Evolutionary conservation across 2,888 invertebrate genomes (phyloP).

Genomic region (Ischnura elegans): DNA sequence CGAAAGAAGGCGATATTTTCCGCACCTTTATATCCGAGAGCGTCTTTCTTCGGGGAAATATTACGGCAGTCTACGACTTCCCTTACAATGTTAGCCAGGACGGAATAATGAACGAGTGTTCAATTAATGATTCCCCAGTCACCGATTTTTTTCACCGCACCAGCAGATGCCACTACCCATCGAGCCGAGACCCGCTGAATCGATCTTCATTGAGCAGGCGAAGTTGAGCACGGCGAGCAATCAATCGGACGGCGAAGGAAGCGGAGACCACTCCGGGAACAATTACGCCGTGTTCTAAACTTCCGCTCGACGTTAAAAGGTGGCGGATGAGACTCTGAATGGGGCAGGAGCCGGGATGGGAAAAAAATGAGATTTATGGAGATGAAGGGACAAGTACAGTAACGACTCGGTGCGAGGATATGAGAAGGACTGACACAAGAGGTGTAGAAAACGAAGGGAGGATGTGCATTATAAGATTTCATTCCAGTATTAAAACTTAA

Average conservation of each 20-base stretch:
- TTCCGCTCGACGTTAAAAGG: conserved; percentile 16
- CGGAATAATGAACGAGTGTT: too few species aligned
- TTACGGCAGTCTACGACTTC: too few species aligned
- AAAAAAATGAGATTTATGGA: neutral
- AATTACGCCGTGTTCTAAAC: neutral
- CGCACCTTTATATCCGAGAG: too few species aligned
- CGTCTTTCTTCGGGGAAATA: too few species aligned
- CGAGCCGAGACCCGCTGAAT: neutral
- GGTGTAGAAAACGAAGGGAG: neutral
- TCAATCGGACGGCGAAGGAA: neutral
- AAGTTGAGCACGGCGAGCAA: neutral
- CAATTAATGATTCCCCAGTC: too few species aligned
- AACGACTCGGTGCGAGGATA: neutral
- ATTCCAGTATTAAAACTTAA: too few species aligned
- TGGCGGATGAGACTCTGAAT: conserved; percentile 2
- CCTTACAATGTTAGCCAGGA: too few species aligned
- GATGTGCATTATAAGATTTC: neutral
- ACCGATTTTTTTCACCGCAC: too few species aligned
- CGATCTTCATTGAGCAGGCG: neutral
- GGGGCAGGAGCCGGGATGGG: neutral
- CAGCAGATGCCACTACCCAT: too few species aligned
- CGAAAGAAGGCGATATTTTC: too few species aligned
- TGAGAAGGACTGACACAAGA: neutral
- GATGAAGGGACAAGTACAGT: neutral
- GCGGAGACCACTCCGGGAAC: neutral